phyloP scores from a whole-genome alignment of 23 tunicate species.

The Diplosoma virens region DNA sequence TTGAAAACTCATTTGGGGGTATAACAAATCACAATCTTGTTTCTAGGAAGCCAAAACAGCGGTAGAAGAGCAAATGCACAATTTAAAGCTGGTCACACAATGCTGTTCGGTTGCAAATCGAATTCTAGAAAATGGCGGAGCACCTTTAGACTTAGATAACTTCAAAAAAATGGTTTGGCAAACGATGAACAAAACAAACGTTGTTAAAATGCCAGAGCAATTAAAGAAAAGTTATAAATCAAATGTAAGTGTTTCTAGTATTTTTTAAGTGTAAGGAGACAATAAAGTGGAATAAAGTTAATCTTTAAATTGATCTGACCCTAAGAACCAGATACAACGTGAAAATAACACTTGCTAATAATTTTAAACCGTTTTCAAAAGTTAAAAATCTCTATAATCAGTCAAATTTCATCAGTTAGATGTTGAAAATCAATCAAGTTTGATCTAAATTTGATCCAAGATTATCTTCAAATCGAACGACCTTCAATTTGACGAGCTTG shows the following conservation, averaged over 20 bases:
- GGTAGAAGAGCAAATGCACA: slow-evolving; percentile 50
- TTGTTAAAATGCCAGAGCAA: slow-evolving; percentile 25
- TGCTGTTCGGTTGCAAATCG: slow-evolving; percentile 59
- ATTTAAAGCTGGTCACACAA: slow-evolving; percentile 48
- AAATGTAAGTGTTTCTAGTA: slow-evolving; percentile 51
- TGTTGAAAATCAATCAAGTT: too few relatives aligned
- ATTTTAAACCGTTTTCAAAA: too few relatives aligned
- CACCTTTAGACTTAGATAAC: slow-evolving; percentile 55
- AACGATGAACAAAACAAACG: slow-evolving; percentile 52
- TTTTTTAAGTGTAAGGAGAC: neutral
- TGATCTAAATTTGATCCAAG: too few relatives aligned
- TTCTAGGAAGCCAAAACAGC: slow-evolving; percentile 47
- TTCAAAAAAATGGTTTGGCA: slow-evolving; percentile 62
- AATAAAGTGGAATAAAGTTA: neutral
- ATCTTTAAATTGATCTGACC: too few relatives aligned
- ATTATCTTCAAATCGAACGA: slow-evolving; percentile 13
- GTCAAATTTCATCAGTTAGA: too few relatives aligned
- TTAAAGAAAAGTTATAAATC: slow-evolving; percentile 41
- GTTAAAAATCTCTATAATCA: too few relatives aligned
- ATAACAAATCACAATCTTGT: too few relatives aligned
- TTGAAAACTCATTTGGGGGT: too few relatives aligned
- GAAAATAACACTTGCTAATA: too few relatives aligned
- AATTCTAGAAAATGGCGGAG: slow-evolving; percentile 56
- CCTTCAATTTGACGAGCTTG: slow-evolving; percentile 18
- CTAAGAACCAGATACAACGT: too few relatives aligned